Evolutionary conservation across 2,797 vertebrate genomes (phyloP).

Genomic region (Nothura maculosa): DNA sequence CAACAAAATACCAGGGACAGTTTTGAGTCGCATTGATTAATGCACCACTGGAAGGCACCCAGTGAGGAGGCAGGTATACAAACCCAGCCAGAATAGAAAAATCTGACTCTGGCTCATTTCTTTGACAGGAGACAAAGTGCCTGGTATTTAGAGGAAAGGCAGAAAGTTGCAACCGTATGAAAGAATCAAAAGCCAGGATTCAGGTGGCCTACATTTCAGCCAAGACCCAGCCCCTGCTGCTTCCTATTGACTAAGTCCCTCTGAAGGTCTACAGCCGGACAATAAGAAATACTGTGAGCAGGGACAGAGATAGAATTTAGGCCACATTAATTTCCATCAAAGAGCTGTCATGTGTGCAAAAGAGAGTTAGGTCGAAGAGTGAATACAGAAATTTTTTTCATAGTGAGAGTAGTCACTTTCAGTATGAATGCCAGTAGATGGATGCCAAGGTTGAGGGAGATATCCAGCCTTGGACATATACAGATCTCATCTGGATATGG

Average conservation of each 20-base stretch:
- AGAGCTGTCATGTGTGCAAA: neutral
- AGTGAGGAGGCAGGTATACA: constrained; percentile 46
- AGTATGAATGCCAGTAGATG: no score
- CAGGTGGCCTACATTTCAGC: constrained; percentile 60
- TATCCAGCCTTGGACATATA: neutral
- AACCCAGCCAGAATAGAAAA: constrained; percentile 58
- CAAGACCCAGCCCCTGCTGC: neutral
- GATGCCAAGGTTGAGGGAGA: neutral
- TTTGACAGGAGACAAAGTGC: constrained; percentile 62
- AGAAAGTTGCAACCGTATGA: constrained; percentile 44
- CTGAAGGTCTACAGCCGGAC: constrained; percentile 39
- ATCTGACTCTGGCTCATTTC: constrained; percentile 50
- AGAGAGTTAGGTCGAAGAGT: neutral
- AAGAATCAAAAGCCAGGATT: constrained; percentile 43
- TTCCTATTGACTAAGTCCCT: neutral
- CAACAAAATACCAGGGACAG: constrained; percentile 20
- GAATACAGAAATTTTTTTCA: neutral
- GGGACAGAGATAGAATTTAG: constrained; percentile 56
- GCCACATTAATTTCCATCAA: constrained; percentile 46
- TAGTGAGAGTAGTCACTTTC: neutral
- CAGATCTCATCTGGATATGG: neutral
- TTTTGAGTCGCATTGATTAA: constrained; percentile 50
- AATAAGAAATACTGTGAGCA: constrained; percentile 4
- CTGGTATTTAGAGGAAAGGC: constrained; percentile 56
- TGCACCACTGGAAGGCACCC: constrained; percentile 64